These are phyloP conservation scores for Lypha dubia DNA, from an alignment of 2,888 invertebrate species.

Conservation along the genomic window DNA sequence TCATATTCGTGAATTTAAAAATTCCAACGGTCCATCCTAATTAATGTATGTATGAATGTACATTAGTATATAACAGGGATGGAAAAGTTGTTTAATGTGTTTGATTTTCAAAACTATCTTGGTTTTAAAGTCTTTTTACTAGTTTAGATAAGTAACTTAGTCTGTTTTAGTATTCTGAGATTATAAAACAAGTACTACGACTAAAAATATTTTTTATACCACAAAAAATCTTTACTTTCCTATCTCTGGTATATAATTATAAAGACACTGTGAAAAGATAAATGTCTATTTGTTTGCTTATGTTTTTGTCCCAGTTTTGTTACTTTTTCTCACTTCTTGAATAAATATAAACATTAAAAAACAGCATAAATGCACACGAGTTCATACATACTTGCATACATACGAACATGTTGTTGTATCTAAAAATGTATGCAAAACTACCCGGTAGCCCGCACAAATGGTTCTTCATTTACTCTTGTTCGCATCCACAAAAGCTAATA, in stretches of 20 bases:
- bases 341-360: constrained; percentile 64
- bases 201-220: too few species aligned
- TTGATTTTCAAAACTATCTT: too few species aligned
- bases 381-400: constrained; percentile 2
- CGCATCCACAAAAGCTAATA: background rate
- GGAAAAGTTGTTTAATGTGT: too few species aligned
- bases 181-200: too few species aligned
- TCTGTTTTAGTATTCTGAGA: too few species aligned
- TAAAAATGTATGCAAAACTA: background rate
- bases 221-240: too few species aligned
- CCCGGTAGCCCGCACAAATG: background rate
- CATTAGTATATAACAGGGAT: background rate
- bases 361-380: constrained; percentile 2
- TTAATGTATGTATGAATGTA: background rate
- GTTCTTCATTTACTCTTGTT: background rate
- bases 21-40: too few species aligned
- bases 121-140: too few species aligned
- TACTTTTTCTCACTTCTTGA: constrained; percentile 69
- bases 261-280: constrained; percentile 14
- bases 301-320: constrained; percentile 62
- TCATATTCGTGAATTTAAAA: too few species aligned
- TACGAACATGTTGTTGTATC: constrained; percentile 1
- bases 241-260: background rate
- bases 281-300: background rate
- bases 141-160: too few species aligned